These are phyloP conservation scores for Trachythela sp. DNA, from an alignment of 64 coral and sea anemone species.

Conservation along the genomic window DNA sequence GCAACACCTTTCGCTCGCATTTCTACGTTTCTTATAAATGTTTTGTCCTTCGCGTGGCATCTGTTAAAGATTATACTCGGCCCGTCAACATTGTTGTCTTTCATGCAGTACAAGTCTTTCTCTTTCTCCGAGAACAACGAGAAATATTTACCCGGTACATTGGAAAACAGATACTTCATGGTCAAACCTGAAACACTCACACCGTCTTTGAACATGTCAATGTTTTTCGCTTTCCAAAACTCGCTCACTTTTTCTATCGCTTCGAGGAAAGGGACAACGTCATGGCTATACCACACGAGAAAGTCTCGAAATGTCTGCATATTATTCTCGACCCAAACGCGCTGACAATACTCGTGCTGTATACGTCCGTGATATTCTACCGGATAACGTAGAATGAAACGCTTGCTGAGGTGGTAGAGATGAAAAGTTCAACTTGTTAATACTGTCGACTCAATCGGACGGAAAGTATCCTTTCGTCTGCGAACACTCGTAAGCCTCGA, in stretches of 20 bases:
- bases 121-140: too few species aligned
- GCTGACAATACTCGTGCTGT: too few species aligned
- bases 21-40: background rate
- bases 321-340: too few species aligned
- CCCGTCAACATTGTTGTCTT: background rate
- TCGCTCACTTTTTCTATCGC: background rate
- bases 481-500: too few species aligned
- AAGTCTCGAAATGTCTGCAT: too few species aligned
- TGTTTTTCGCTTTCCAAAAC: too few species aligned
- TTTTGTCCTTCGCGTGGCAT: too few species aligned
- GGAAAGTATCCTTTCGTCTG: too few species aligned
- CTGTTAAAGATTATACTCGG: background rate
- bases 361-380: background rate
- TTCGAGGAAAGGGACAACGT: background rate
- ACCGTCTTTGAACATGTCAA: too few species aligned
- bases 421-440: background rate
- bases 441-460: background rate
- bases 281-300: background rate
- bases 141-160: too few species aligned
- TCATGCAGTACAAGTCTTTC: background rate
- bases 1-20: background rate
- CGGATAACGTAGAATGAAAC: background rate
- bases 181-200: too few species aligned
- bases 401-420: background rate
- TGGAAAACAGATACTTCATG: too few species aligned